Evolutionary conservation across 2,113 vertebrate genomes (phyloP).

Genomic region (Danio rerio): DNA sequence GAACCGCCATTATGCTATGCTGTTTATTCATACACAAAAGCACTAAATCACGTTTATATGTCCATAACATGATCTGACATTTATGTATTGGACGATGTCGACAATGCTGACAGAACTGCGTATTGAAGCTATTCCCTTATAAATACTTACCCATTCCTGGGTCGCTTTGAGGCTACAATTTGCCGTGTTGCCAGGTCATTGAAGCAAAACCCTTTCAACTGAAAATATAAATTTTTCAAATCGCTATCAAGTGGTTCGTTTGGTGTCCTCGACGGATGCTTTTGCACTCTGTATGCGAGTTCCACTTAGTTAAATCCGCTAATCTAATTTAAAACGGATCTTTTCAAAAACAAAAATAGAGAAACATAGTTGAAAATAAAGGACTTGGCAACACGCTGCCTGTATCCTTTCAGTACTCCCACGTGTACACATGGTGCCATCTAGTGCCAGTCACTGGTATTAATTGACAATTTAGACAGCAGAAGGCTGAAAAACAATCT

Average conservation of each 20-base stretch:
- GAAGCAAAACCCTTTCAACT: no score
- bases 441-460: neutral
- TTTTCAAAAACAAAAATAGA: no score
- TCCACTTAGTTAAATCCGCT: no score
- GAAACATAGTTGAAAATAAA: no score
- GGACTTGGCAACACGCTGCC: no score
- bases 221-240: no score
- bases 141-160: neutral
- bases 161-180: neutral
- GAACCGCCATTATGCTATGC: neutral
- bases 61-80: neutral
- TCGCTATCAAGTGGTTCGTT: no score
- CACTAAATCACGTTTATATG: neutral
- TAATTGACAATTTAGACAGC: neutral
- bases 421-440: neutral
- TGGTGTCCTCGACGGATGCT: no score
- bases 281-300: no score
- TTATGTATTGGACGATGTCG: neutral
- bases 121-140: no score
- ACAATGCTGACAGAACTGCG: neutral
- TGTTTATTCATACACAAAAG: neutral
- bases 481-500: neutral
- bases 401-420: neutral
- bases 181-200: no score
- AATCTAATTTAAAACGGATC: no score